Conservation (phyloP, 2,797 vertebrate species). For the Diplodus sargus region DNA sequence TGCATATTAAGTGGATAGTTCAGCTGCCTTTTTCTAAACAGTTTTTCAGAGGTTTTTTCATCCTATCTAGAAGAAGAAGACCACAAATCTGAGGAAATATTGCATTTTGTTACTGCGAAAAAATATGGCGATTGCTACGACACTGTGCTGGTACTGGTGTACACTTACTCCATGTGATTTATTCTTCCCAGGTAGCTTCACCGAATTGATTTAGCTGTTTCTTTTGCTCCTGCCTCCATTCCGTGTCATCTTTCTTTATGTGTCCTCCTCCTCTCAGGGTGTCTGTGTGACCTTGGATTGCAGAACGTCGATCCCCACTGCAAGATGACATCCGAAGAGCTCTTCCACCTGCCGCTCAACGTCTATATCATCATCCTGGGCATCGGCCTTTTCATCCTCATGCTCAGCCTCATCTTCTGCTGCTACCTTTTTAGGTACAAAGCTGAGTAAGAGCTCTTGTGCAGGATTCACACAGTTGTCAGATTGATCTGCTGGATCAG, state of each 20-base stretch:
- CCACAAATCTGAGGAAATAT: not conserved
- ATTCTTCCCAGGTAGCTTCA: not conserved
- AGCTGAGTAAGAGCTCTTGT: not conserved
- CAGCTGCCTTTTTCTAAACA: not conserved
- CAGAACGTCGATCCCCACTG: slow-evolving; percentile 56
- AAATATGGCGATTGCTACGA: not conserved
- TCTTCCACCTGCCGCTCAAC: slow-evolving; percentile 84
- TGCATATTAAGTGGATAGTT: not conserved
- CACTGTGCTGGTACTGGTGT: not conserved
- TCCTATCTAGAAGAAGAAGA: not conserved
- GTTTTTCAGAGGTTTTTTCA: not conserved
- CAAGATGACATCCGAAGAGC: slow-evolving; percentile 79
- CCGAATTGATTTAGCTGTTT: not conserved
- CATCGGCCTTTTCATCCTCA: slow-evolving; percentile 86
- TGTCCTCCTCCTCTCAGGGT: slow-evolving; percentile 63
- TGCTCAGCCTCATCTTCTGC: slow-evolving; percentile 88
- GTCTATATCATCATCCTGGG: slow-evolving; percentile 86
- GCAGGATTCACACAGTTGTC: not conserved
- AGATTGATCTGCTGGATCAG: not conserved
- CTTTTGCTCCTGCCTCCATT: not conserved
- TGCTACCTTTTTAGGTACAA: slow-evolving; percentile 88
- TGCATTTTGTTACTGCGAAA: not conserved
- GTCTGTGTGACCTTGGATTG: slow-evolving; percentile 69
- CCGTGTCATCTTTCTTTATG: not conserved
- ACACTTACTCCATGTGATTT: accelerated